Percentiles rank a stretch among this genome's conserved stretches.
Evolutionary conservation across 2,888 invertebrate species (phyloP).

Genomic region (Nomada fabriciana): DNA sequence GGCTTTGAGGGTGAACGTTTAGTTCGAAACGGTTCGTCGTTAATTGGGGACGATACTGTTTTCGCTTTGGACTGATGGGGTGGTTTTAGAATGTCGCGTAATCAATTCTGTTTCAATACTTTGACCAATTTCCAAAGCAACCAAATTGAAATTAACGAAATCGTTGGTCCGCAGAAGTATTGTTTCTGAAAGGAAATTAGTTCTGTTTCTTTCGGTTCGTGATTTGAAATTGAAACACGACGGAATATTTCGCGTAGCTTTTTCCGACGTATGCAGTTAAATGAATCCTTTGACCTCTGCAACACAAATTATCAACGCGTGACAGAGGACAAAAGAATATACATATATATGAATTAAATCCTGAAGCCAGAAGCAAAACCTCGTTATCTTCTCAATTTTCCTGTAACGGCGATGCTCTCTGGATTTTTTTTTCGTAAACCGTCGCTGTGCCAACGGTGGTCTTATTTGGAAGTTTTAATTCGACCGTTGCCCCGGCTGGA

Average conservation of each 20-base stretch:
- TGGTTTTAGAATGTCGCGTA: background rate
- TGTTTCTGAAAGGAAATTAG: background rate
- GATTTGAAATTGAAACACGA: background rate
- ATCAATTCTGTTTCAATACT: background rate
- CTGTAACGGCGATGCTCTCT: background rate
- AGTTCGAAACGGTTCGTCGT: background rate
- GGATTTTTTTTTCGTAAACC: slow-evolving; percentile 11
- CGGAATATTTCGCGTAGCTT: too few species aligned
- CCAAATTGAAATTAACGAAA: background rate
- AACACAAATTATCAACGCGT: background rate
- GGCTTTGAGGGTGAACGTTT: background rate
- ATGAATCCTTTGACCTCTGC: too few species aligned
- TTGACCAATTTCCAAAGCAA: background rate
- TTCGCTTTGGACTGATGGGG: background rate
- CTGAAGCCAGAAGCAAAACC: background rate
- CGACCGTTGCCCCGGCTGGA: background rate
- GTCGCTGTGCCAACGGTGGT: background rate
- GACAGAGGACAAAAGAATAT: background rate
- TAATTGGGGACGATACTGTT: slow-evolving; percentile 23
- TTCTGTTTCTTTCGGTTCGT: too few species aligned
- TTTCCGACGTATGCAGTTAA: too few species aligned
- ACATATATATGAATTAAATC: background rate
- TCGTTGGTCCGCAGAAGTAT: background rate
- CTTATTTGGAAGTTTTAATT: slow-evolving; percentile 27
- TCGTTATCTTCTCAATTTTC: slow-evolving; percentile 9